A percentile compares a stretch with the other conserved stretches of the same genome.
Evolutionary conservation across 1,140 invertebrate species (phyloP).

Genomic region (Drosophila micromelanica): DNA sequence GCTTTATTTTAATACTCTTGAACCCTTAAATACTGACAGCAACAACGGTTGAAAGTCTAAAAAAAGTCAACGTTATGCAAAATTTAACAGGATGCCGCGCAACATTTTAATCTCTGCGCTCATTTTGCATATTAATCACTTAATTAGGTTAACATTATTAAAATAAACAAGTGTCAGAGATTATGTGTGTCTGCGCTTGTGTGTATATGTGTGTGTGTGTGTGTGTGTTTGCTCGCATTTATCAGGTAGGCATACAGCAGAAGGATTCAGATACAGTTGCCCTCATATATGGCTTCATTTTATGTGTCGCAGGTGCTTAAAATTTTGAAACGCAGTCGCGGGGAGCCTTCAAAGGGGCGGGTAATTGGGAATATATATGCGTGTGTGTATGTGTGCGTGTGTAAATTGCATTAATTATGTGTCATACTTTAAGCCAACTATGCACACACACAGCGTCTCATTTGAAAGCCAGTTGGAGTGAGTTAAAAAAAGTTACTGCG

Average conservation of each 20-base stretch:
- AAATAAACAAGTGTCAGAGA: conserved; percentile 65
- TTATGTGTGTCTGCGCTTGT: conserved; percentile 18
- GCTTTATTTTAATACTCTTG: conserved; percentile 10
- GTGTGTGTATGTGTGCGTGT: conserved; percentile 25
- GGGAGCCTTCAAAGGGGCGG: not conserved
- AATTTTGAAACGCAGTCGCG: conserved; percentile 32
- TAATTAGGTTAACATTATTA: conserved; percentile 82
- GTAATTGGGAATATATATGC: not conserved
- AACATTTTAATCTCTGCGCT: conserved; percentile 75
- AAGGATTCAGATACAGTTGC: conserved; percentile 20
- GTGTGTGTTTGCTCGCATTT: conserved; percentile 57
- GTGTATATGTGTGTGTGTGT: conserved; percentile 14
- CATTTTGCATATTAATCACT: conserved; percentile 81
- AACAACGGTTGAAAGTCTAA: not conserved
- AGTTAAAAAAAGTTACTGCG: conserved; percentile 36
- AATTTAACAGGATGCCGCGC: conserved; percentile 71
- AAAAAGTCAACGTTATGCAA: conserved; percentile 50
- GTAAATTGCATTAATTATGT: conserved; percentile 54
- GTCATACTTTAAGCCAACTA: conserved; percentile 57
- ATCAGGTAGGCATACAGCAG: conserved; percentile 42
- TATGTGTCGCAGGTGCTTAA: conserved; percentile 63
- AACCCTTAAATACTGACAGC: not conserved
- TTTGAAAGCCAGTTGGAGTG: conserved; percentile 30
- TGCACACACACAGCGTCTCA: conserved; percentile 21
- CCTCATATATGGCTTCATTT: conserved; percentile 59